These are phyloP conservation scores for Cyprinus carpio DNA, from an alignment of 2,113 vertebrate genomes.

Conservation along the genomic window DNA sequence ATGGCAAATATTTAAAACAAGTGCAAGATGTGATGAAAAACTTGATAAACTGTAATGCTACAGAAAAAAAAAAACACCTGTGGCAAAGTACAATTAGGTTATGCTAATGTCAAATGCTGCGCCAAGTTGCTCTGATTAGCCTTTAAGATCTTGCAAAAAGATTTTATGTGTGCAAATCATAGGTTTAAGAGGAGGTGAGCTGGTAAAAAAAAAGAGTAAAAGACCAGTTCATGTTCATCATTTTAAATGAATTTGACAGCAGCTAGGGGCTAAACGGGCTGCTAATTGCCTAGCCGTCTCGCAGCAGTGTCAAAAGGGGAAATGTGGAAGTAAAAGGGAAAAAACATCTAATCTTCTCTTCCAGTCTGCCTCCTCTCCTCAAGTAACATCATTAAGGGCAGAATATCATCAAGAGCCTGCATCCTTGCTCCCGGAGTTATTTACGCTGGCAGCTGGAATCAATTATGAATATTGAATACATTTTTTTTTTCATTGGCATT, in stretches of 20 bases:
- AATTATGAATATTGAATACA: constrained; percentile 55
- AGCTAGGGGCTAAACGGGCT: constrained; percentile 28
- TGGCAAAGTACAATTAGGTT: constrained; percentile 30
- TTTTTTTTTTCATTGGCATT: constrained; percentile 47
- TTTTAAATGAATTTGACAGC: constrained; percentile 46
- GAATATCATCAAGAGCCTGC: constrained; percentile 33
- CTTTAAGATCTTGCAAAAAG: constrained; percentile 31
- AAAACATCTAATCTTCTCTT: constrained; percentile 20
- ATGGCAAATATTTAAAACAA: neutral
- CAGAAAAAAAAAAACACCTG: neutral
- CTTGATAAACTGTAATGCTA: constrained; percentile 39
- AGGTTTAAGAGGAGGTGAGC: constrained; percentile 25
- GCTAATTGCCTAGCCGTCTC: constrained; percentile 41
- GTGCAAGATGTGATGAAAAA: constrained; percentile 13
- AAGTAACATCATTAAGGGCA: constrained; percentile 45
- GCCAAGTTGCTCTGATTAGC: constrained; percentile 38
- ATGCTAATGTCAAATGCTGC: constrained; percentile 20
- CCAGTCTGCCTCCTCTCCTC: constrained; percentile 30
- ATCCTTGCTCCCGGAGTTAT: constrained; percentile 14
- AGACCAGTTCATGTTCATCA: constrained; percentile 15
- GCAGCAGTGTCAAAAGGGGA: constrained; percentile 6
- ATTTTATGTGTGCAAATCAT: constrained; percentile 38
- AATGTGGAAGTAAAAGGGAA: constrained; percentile 12
- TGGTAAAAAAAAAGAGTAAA: neutral
- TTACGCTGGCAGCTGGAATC: constrained; percentile 50